Evolutionary conservation across 2,888 invertebrate species (phyloP).

Genomic region (Tromatobia lineatoria): DNA sequence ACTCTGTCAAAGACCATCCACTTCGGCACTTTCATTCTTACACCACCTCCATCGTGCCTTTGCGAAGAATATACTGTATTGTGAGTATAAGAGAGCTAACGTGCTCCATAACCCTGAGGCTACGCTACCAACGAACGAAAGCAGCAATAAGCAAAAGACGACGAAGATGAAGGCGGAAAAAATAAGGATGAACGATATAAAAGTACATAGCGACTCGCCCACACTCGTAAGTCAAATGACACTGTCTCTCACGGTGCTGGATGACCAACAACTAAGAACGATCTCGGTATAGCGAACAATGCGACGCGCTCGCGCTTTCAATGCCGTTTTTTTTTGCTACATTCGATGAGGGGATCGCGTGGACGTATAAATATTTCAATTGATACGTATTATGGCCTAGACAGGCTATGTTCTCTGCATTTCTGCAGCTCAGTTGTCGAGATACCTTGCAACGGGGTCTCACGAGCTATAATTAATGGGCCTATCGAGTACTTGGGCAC

Average conservation of each 20-base stretch:
- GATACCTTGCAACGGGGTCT: slow-evolving; percentile 32
- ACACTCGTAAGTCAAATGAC: slow-evolving; percentile 56
- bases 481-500: slow-evolving; percentile 47
- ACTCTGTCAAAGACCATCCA: slow-evolving; percentile 46
- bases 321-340: slow-evolving; percentile 26
- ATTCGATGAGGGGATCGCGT: slow-evolving; percentile 50
- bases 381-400: slow-evolving; percentile 56
- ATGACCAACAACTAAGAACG: slow-evolving; percentile 35
- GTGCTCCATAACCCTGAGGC: slow-evolving; percentile 12
- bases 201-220: slow-evolving; percentile 36
- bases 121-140: slow-evolving; percentile 44
- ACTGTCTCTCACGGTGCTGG: slow-evolving; percentile 36
- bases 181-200: slow-evolving; percentile 53
- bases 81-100: slow-evolving; percentile 43
- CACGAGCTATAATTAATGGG: slow-evolving; percentile 61
- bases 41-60: slow-evolving; percentile 43
- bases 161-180: slow-evolving; percentile 1
- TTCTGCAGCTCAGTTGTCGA: slow-evolving; percentile 9
- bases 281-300: slow-evolving; percentile 50
- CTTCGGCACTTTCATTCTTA: slow-evolving; percentile 61
- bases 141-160: slow-evolving; percentile 14
- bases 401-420: slow-evolving; percentile 17
- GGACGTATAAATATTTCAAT: slow-evolving; percentile 63
- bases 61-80: slow-evolving; percentile 50
- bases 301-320: slow-evolving; percentile 57